Conservation (phyloP, 2,113 vertebrate species). For the Mandrillus leucophaeus region DNA sequence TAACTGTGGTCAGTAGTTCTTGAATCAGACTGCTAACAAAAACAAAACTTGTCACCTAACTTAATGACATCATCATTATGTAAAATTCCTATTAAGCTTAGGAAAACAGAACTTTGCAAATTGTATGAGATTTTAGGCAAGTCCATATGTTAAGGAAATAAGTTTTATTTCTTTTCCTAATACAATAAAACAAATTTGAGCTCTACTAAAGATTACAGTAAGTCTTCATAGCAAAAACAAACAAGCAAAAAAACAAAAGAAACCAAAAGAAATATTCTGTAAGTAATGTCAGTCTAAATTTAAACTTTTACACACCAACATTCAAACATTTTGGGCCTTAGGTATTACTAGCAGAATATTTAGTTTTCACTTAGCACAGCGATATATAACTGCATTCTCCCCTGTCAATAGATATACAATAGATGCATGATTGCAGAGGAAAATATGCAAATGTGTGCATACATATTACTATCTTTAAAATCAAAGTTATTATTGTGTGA, state of each 20-base stretch:
- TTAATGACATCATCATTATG: not conserved
- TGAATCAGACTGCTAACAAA: not conserved
- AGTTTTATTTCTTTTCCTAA: not conserved
- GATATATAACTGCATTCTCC: not conserved
- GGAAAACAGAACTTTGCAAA: not conserved
- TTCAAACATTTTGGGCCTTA: not conserved
- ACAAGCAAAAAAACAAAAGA: not conserved
- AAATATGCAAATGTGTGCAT: slow-evolving; percentile 1
- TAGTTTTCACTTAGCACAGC: not conserved
- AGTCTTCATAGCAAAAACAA: not conserved
- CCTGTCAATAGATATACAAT: slow-evolving; percentile 56
- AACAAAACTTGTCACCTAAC: not conserved
- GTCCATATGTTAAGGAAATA: not conserved
- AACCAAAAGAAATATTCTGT: not conserved
- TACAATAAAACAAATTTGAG: not conserved
- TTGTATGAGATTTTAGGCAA: not conserved
- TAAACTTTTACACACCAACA: not conserved
- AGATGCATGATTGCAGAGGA: slow-evolving; percentile 42
- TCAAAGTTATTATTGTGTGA: slow-evolving; percentile 75
- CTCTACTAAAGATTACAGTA: not conserved
- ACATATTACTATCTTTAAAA: slow-evolving; percentile 58
- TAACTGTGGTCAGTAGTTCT: not conserved
- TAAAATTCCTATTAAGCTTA: slow-evolving; percentile 2
- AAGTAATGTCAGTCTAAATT: not conserved
- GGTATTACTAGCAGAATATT: not conserved